Percentiles rank a stretch among this genome's conserved stretches.
Evolutionary conservation across 2,113 vertebrate species (phyloP).

Genomic region (Lonchura striata): DNA sequence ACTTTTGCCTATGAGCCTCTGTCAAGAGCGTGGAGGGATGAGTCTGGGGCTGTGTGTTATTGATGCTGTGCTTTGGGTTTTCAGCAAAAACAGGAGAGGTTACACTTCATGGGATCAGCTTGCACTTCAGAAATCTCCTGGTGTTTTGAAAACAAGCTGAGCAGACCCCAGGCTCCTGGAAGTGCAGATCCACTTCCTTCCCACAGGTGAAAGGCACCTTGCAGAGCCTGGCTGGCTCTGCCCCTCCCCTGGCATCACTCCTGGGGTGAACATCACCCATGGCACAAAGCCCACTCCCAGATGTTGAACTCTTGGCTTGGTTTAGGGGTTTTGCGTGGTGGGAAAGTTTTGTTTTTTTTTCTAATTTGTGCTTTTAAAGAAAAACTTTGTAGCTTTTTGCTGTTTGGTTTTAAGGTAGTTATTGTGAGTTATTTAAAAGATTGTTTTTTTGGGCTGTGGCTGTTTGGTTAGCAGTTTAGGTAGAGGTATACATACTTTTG

Average conservation of each 20-base stretch:
- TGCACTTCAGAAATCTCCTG: neutral
- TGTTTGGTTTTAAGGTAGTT: no score
- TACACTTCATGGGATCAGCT: neutral
- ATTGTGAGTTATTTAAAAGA: no score
- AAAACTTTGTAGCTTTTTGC: no score
- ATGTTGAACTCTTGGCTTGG: no score
- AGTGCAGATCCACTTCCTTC: neutral
- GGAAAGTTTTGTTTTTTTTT: no score
- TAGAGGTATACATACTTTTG: no score
- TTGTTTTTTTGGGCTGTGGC: no score
- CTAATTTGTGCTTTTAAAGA: no score
- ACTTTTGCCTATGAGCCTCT: constrained; percentile 26
- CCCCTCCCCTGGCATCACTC: neutral
- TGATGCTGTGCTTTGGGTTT: neutral
- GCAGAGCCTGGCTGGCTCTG: neutral
- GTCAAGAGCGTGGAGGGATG: neutral
- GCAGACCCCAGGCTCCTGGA: neutral
- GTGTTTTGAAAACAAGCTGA: neutral
- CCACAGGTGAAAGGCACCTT: neutral
- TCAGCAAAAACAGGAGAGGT: neutral
- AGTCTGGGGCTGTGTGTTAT: neutral
- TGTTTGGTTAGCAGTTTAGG: no score
- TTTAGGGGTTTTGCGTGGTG: no score
- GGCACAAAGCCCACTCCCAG: neutral
- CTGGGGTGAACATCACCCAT: accelerated